Base-by-base conservation (phyloP, 2,888 invertebrate species). In the Heliconius sara region DNA sequence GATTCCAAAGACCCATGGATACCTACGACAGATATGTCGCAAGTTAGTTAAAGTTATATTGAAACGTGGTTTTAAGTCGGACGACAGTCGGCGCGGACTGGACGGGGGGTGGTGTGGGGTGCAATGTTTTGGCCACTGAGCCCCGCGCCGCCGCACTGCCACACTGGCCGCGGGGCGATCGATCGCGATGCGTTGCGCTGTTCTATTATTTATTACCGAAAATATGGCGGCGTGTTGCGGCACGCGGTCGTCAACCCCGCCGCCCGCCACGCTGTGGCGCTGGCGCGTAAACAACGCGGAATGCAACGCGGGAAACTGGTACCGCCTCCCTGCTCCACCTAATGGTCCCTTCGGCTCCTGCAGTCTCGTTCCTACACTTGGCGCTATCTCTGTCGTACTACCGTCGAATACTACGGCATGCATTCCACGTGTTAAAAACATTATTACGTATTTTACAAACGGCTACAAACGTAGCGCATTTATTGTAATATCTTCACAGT, bases 141-240 rank as follows among this genome's bases (percentile, higher is more conserved):
- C 84, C 84, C 77, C 89, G 92, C 93, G 92, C 91, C 92, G 92
- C 85, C 92, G 93, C 93, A 92, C 52, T 52, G 52, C 52, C 52
- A 22, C 93, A 92, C 88, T 91, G 89, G 86, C 87, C 89, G 85
- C 87, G 87, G 87, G 85, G 84, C 87, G 88, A 93, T 93, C 93
- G 93, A 93, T 93, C 92, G 90, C 87, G 87, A 87, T 90, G 90
- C 90, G 90, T 90, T 91, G 91, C 91, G 92, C 90, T 90, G 89
- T 89, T 91, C 90, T 91, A 92, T 93, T 93, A 93, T 93, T 94
- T 94, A 93, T 92, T 93, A 92, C 92, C 93, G 89, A 93, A 91
- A 93, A 93, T 93, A 93, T 92, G 91, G 91, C 91, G 91, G 92
- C 92, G 89, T 93, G 93, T 90, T 91, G 91, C 90, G 91, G 88